Evolutionary conservation across 2,888 invertebrate species (phyloP).

Genomic region (Leptopilina drosophilae): DNA sequence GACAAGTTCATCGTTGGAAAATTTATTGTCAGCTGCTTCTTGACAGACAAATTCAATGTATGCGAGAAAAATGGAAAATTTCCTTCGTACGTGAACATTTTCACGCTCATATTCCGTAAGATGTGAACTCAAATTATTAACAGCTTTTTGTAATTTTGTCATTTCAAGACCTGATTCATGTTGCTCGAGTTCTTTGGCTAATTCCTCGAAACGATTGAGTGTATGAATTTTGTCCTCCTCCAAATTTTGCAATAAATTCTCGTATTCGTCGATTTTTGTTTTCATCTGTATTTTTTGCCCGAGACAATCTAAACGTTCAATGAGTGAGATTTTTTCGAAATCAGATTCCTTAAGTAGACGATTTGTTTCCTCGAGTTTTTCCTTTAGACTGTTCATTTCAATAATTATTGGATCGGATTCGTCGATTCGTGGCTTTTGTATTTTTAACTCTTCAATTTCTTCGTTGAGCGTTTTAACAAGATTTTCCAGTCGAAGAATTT

Average conservation of each 20-base stretch:
- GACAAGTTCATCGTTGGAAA: not conserved
- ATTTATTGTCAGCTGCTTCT: not conserved
- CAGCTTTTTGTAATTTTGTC: slow-evolving; percentile 7
- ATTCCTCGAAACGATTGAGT: slow-evolving; percentile 3
- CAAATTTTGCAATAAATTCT: not conserved
- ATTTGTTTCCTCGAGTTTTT: slow-evolving; percentile 28
- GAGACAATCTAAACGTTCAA: slow-evolving; percentile 31
- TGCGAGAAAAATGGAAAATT: slow-evolving; percentile 20
- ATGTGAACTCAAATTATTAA: slow-evolving; percentile 31
- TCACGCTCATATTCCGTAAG: slow-evolving; percentile 21
- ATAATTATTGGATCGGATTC: not conserved
- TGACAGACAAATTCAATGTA: slow-evolving; percentile 14
- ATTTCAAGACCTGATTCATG: slow-evolving; percentile 1
- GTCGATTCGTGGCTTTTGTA: slow-evolving; percentile 16
- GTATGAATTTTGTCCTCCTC: slow-evolving; percentile 10
- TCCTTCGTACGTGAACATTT: not conserved
- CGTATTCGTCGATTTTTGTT: slow-evolving; percentile 19
- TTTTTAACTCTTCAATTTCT: slow-evolving; percentile 42
- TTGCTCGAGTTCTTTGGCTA: slow-evolving; percentile 15
- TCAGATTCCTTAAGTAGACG: slow-evolving; percentile 32
- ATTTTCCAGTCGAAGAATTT: slow-evolving; percentile 15
- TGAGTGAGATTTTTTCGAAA: slow-evolving; percentile 23
- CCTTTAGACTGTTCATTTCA: slow-evolving; percentile 14
- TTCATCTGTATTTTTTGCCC: slow-evolving; percentile 8
- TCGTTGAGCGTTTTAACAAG: slow-evolving; percentile 30